phyloP scores from a whole-genome alignment of 2,113 vertebrate genomes.

The Ailuropoda melanoleuca region DNA sequence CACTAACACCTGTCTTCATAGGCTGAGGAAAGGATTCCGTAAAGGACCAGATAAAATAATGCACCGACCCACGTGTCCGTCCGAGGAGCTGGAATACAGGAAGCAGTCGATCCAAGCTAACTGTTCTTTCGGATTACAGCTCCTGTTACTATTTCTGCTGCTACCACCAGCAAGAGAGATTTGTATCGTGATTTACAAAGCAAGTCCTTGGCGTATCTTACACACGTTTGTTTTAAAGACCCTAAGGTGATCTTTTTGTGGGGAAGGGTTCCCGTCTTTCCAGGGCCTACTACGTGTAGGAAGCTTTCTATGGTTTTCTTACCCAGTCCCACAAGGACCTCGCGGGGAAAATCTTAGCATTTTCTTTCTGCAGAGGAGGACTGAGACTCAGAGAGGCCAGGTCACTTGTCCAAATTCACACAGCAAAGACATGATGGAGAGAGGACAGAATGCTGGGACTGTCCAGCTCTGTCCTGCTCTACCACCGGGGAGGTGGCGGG shows the following conservation, averaged over 20 bases:
- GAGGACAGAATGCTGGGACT: fast-evolving
- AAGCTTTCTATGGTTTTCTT: background rate
- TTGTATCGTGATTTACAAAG: background rate
- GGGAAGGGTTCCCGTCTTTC: background rate
- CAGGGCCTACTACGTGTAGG: background rate
- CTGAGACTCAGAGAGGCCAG: background rate
- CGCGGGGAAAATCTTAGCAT: background rate
- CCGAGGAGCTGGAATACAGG: background rate
- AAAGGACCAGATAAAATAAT: background rate
- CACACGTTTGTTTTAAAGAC: background rate
- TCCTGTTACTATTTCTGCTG: background rate
- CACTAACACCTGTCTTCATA: background rate
- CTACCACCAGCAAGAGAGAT: background rate
- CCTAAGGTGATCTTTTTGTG: background rate
- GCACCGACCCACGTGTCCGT: background rate
- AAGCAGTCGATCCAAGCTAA: background rate
- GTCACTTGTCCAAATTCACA: background rate
- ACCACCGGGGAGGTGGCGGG: background rate
- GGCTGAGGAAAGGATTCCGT: background rate
- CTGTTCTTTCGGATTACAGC: background rate
- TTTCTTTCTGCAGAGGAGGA: background rate
- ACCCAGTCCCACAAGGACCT: background rate
- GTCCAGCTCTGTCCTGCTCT: too few relatives aligned
- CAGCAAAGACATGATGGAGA: background rate
- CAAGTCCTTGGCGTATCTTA: background rate